Percentiles rank a stretch among this genome's conserved stretches.
Evolutionary conservation across 2,888 invertebrate species (phyloP).

Genomic region (Ametastegia equiseti): DNA sequence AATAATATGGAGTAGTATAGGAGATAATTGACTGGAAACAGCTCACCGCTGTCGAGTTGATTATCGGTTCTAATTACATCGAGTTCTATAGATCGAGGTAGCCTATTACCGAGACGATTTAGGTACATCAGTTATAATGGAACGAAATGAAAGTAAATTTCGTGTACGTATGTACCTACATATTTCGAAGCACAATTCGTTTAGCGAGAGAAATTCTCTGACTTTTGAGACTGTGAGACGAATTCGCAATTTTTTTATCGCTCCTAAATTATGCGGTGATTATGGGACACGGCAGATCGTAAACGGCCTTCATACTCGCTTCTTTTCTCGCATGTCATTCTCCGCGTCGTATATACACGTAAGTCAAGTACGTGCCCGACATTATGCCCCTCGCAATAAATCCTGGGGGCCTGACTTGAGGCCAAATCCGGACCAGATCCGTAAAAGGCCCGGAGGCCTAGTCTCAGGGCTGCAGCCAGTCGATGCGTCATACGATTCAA

Average conservation of each 20-base stretch:
- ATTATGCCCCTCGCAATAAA: too few species aligned
- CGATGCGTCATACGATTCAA: too few species aligned
- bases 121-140: not conserved
- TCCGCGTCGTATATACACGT: too few species aligned
- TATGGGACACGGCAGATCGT: not conserved
- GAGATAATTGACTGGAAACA: not conserved
- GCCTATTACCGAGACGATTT: not conserved
- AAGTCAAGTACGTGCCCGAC: not conserved
- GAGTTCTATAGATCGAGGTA: too few species aligned
- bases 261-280: too few species aligned
- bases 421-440: not conserved
- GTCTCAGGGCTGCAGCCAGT: too few species aligned
- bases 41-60: not conserved
- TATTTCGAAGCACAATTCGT: not conserved
- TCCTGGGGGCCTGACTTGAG: not conserved
- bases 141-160: not conserved
- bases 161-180: too few species aligned
- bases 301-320: not conserved
- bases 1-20: not conserved
- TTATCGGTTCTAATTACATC: not conserved
- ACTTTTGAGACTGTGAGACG: too few species aligned
- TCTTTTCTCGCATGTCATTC: conserved; percentile 15
- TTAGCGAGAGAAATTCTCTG: not conserved
- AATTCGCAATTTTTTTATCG: too few species aligned
- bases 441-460: not conserved